These are phyloP conservation scores for Ictalurus furcatus DNA, from an alignment of 2,113 vertebrate species.

Conservation along the genomic window DNA sequence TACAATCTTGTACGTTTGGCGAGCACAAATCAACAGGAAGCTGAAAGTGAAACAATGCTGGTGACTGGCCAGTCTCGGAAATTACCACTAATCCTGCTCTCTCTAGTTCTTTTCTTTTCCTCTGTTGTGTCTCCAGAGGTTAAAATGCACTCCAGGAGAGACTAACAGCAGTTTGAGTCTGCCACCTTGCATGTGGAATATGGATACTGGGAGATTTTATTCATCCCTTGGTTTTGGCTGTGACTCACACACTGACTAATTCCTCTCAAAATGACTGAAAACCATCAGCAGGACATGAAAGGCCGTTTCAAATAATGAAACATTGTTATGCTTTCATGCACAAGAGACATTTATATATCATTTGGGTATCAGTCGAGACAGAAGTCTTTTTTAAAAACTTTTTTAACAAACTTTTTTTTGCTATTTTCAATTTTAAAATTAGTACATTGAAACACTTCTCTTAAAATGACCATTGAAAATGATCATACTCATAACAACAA, in stretches of 20 bases:
- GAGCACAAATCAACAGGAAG: conserved; percentile 38
- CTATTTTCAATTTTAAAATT: no score
- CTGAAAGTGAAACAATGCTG: conserved; percentile 28
- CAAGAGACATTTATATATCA: conserved; percentile 1
- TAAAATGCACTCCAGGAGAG: neutral
- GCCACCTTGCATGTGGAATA: neutral
- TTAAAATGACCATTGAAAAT: no score
- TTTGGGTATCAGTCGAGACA: no score
- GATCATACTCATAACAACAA: no score
- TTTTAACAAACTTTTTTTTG: no score
- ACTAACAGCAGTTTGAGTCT: neutral
- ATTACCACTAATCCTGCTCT: neutral
- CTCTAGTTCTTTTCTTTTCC: neutral
- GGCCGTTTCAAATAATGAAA: conserved; percentile 20
- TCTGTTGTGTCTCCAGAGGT: neutral
- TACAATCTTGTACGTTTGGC: conserved; percentile 34
- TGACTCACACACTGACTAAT: conserved; percentile 7
- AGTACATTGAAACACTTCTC: no score
- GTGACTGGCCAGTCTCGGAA: neutral
- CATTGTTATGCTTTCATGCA: conserved; percentile 13
- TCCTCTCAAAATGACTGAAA: conserved; percentile 8
- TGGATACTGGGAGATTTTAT: conserved; percentile 4
- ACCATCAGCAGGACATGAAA: conserved; percentile 31
- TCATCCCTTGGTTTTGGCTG: neutral
- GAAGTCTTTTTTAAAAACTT: no score